A percentile compares a stretch with the other conserved stretches of the same genome.
Evolutionary conservation across 1,140 invertebrate genomes (phyloP).

Genomic region (Neomicropteryx cornuta): DNA sequence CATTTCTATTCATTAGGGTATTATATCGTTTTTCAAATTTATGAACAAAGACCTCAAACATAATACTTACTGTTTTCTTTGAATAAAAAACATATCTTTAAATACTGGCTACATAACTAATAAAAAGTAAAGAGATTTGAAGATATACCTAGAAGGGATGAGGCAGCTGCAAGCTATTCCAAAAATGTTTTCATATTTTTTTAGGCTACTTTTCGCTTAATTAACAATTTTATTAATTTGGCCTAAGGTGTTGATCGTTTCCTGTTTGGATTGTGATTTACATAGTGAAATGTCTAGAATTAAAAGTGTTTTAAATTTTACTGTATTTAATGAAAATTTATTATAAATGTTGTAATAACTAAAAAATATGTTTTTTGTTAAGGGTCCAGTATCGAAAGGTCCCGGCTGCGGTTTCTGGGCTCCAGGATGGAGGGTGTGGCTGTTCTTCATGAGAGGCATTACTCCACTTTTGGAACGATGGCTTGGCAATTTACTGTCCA

Average conservation of each 20-base stretch:
- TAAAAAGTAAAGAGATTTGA: too few relatives aligned
- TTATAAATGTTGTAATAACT: background rate
- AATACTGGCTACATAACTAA: too few relatives aligned
- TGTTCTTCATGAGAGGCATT: slow-evolving; percentile 99
- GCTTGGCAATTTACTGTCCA: slow-evolving; percentile 94
- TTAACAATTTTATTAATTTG: too few relatives aligned
- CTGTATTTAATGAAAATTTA: slow-evolving; percentile 7
- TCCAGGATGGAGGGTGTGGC: slow-evolving; percentile 98
- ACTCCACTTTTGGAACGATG: slow-evolving; percentile 95
- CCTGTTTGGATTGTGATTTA: background rate
- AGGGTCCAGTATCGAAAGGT: slow-evolving; percentile 96
- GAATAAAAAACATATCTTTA: too few relatives aligned
- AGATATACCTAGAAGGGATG: too few relatives aligned
- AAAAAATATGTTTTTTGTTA: slow-evolving; percentile 14
- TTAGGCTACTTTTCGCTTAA: too few relatives aligned
- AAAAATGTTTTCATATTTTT: too few relatives aligned
- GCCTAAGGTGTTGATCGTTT: background rate
- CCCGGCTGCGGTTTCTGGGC: slow-evolving; percentile 99
- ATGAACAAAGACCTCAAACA: too few relatives aligned
- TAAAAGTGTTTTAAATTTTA: slow-evolving; percentile 6
- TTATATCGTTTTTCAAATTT: too few relatives aligned
- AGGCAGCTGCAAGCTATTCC: too few relatives aligned
- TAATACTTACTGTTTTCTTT: too few relatives aligned
- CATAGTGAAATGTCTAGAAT: slow-evolving; percentile 3
- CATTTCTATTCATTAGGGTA: too few relatives aligned